Conservation (phyloP, 2,797 vertebrate species). For the Galago senegalensis region DNA sequence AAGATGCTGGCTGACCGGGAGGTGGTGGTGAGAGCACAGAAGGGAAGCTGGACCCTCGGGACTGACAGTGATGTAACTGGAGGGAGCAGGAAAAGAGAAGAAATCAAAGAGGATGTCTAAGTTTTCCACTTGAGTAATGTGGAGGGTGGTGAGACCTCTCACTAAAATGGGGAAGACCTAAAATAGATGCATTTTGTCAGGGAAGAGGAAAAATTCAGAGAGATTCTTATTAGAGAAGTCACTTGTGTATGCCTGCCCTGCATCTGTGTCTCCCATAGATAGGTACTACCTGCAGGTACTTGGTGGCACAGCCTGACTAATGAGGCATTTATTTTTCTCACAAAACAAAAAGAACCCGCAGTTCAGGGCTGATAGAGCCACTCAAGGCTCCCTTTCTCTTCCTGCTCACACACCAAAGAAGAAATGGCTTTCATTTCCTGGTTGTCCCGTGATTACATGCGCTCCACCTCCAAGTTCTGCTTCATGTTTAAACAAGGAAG, state of each 20-base stretch:
- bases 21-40: not conserved
- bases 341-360: not conserved
- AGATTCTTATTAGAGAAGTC: not conserved
- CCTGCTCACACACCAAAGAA: not conserved
- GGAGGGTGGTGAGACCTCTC: not conserved
- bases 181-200: not conserved
- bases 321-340: not conserved
- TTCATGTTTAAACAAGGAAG: not conserved
- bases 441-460: not conserved
- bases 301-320: not conserved
- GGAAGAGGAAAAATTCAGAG: not conserved
- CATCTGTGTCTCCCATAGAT: not conserved
- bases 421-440: not conserved
- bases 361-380: not conserved
- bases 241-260: not conserved
- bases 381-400: not conserved
- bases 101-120: not conserved
- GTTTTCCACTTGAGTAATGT: not conserved
- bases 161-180: not conserved
- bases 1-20: not conserved
- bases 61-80: not conserved
- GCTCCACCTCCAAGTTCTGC: not conserved
- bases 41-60: not conserved
- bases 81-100: not conserved
- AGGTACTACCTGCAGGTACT: not conserved